These are phyloP conservation scores for Meloe dianella DNA, from an alignment of 2,888 invertebrate genomes.

Conservation along the genomic window DNA sequence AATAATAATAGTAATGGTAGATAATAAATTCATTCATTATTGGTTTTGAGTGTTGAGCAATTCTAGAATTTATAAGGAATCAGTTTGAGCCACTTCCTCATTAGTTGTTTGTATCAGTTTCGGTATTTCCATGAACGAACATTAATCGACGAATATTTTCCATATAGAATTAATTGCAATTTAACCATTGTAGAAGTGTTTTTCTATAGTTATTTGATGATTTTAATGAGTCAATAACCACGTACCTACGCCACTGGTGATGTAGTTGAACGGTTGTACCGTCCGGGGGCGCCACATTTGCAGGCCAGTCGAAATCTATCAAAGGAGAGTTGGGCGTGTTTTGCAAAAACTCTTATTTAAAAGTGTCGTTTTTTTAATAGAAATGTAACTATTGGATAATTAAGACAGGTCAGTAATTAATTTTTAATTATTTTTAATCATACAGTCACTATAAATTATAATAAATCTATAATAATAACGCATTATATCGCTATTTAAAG, in stretches of 20 bases:
- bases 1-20: background rate
- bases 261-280: conserved; percentile 30
- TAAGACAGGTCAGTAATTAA: conserved; percentile 45
- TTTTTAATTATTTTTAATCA: conserved; percentile 27
- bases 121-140: background rate
- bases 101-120: background rate
- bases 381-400: conserved; percentile 52
- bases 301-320: conserved; percentile 49
- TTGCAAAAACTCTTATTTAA: conserved; percentile 47
- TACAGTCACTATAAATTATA: background rate
- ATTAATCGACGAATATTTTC: background rate
- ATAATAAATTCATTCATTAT: background rate
- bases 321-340: conserved; percentile 57
- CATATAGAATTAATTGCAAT: too few relatives aligned
- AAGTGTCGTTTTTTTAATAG: conserved; percentile 53
- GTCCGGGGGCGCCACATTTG: conserved; percentile 44
- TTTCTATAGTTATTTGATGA: too few relatives aligned
- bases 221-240: background rate
- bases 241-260: conserved; percentile 36
- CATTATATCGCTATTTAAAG: conserved; percentile 40
- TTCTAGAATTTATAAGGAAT: background rate
- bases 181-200: too few relatives aligned
- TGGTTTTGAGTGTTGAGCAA: background rate
- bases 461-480: background rate
- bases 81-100: background rate